Base-by-base conservation (phyloP, 2,888 invertebrate genomes). In the Aphodius granarius region DNA sequence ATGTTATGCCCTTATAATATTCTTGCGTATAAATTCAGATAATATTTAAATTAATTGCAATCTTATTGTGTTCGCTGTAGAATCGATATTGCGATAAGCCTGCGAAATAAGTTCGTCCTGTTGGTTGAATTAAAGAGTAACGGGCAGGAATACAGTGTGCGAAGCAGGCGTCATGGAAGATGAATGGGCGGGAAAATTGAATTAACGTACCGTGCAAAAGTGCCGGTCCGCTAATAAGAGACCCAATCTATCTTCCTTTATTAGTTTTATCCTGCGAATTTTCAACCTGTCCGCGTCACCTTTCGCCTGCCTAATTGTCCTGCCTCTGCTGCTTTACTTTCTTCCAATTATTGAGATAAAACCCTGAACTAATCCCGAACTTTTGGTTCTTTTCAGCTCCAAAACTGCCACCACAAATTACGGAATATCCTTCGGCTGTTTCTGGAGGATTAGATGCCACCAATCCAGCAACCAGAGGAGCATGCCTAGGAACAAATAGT, bases 371-470 rank as follows among this genome's bases (percentile, higher is more conserved):
- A 71, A 71, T 43, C 18, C 18, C 16, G 17, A 43, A 17, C 18
- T 66, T 21, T 43, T 66, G 66, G 74, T 5, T 66, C 68, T 71
- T 72, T 90, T 75, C 90, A 93, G 93, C 88, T 80, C 90, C 93
- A 78, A 93, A 93, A 87, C 88, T 93, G 84, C 87, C 89, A 81
- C 89, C 91, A 23, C 78, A 85, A 22, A 80, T 86, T 73, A 79
- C 81, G 6, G 87, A 87, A 65, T 87, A 83, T 78, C 77, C 85
- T 21, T 75, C 78, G 72, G 79, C 79, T 68, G 83, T 80, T 83
- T 22, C 87, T 77, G 87, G 88, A 79, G 88, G 87, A 18, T 87
- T 90, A 73, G 88, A 90, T 76, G 86, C 89, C 73, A 89, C 88
- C 80, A 90, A 89, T 74, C 89, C 90, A 19, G 89, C 90, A 9